These are phyloP conservation scores for Heterotilapia buettikoferi DNA, from an alignment of 2,113 vertebrate species.

Conservation along the genomic window DNA sequence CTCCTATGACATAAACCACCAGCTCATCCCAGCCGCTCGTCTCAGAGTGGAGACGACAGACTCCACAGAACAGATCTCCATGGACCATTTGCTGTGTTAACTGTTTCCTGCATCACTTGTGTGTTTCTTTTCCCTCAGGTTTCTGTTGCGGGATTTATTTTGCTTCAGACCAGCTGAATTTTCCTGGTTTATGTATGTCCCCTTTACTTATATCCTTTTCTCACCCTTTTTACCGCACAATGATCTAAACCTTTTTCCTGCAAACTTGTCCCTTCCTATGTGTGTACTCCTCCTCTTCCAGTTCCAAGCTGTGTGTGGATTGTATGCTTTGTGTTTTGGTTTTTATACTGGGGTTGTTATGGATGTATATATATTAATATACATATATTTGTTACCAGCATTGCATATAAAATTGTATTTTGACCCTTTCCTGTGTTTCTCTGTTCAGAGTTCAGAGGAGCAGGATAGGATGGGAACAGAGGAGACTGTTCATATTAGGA, in stretches of 20 bases:
- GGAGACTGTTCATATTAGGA: conserved; percentile 98
- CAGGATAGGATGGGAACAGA: conserved; percentile 98
- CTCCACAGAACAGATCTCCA: background rate
- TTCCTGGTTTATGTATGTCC: background rate
- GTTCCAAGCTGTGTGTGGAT: background rate
- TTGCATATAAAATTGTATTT: conserved; percentile 73
- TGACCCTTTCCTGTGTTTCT: conserved; percentile 98
- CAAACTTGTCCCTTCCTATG: background rate
- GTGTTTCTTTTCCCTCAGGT: background rate
- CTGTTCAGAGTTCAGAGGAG: conserved; percentile 98
- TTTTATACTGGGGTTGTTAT: background rate
- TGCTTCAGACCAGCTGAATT: background rate
- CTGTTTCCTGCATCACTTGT: background rate
- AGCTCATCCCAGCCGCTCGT: background rate
- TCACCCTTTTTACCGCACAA: background rate
- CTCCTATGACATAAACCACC: background rate
- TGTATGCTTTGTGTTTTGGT: background rate
- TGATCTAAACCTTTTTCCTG: background rate
- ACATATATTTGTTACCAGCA: background rate
- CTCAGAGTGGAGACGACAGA: background rate
- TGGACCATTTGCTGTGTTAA: background rate
- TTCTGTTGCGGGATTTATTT: background rate
- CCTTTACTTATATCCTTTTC: background rate
- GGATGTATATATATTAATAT: background rate
- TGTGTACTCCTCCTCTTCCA: background rate